These are phyloP conservation scores for Trichoplusia ni DNA, from an alignment of 1,140 invertebrate species.

Conservation along the genomic window DNA sequence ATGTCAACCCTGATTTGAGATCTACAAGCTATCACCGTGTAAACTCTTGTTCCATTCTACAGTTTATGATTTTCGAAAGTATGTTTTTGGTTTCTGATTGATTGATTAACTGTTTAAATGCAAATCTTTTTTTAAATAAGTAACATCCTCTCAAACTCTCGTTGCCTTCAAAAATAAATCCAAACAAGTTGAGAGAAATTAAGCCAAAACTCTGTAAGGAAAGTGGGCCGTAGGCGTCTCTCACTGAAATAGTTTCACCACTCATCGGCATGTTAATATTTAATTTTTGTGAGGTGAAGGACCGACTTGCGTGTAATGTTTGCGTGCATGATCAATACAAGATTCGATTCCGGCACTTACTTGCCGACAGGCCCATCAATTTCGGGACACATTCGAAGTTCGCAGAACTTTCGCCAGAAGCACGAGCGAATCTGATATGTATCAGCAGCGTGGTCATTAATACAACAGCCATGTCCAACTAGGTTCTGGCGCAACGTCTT, in stretches of 20 bases:
- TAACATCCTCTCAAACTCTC: constrained; percentile 11
- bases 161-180: constrained; percentile 19
- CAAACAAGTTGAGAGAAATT: constrained; percentile 31
- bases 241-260: constrained; percentile 44
- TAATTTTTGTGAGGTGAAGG: constrained; percentile 54
- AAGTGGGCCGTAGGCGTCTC: constrained; percentile 34
- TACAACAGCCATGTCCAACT: constrained; percentile 21
- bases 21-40: too few species aligned
- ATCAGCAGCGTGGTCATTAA: constrained; percentile 60
- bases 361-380: constrained; percentile 62
- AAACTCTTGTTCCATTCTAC: too few species aligned
- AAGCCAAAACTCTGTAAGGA: constrained; percentile 34
- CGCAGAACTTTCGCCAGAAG: constrained; percentile 72
- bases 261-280: constrained; percentile 38
- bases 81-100: too few species aligned
- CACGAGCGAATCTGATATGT: constrained; percentile 63
- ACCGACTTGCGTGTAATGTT: constrained; percentile 51
- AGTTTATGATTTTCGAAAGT: too few species aligned
- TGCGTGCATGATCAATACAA: constrained; percentile 57
- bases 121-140: too few species aligned
- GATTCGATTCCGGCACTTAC: constrained; percentile 60
- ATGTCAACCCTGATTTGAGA: too few species aligned
- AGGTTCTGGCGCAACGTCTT: constrained; percentile 1
- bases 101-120: too few species aligned
- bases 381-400: constrained; percentile 63